These are phyloP conservation scores for Toxotes jaculatrix DNA, from an alignment of 2,113 vertebrate species.

Conservation along the genomic window DNA sequence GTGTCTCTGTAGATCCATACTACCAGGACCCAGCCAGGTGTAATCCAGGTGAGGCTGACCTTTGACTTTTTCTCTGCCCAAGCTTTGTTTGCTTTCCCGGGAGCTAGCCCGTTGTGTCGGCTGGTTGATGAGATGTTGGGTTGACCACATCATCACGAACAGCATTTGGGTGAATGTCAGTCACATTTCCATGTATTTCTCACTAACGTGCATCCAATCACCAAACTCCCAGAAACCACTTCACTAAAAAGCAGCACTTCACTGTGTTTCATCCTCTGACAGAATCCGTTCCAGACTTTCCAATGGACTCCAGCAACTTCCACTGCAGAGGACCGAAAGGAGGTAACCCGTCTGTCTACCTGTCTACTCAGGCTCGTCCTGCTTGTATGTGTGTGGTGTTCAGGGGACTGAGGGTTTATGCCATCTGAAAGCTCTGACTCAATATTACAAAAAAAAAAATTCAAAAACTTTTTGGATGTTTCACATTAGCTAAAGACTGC, in stretches of 20 bases:
- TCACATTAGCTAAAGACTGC: too few relatives aligned
- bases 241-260: not conserved
- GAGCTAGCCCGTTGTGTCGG: not conserved
- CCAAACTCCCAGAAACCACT: not conserved
- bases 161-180: too few relatives aligned
- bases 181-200: not conserved
- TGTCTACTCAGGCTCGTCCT: not conserved
- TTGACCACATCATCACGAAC: not conserved
- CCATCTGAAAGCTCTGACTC: too few relatives aligned
- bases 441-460: too few relatives aligned
- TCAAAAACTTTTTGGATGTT: too few relatives aligned
- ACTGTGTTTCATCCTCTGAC: slow-evolving; percentile 16
- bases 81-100: not conserved
- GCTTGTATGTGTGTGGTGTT: too few relatives aligned
- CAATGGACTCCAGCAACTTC: slow-evolving; percentile 92
- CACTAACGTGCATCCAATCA: not conserved
- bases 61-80: not conserved
- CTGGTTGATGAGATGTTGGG: not conserved
- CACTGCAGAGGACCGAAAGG: slow-evolving; percentile 88
- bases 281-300: slow-evolving; percentile 89
- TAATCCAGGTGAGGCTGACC: slow-evolving; percentile 79
- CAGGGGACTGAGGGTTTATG: not conserved
- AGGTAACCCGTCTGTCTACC: slow-evolving; percentile 76
- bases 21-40: slow-evolving; percentile 80
- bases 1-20: slow-evolving; percentile 77